Evolutionary conservation across 2,888 invertebrate genomes (phyloP), one percentile per base, ranked within the genome.

Genomic region (Lepidochitona cinerea): DNA sequence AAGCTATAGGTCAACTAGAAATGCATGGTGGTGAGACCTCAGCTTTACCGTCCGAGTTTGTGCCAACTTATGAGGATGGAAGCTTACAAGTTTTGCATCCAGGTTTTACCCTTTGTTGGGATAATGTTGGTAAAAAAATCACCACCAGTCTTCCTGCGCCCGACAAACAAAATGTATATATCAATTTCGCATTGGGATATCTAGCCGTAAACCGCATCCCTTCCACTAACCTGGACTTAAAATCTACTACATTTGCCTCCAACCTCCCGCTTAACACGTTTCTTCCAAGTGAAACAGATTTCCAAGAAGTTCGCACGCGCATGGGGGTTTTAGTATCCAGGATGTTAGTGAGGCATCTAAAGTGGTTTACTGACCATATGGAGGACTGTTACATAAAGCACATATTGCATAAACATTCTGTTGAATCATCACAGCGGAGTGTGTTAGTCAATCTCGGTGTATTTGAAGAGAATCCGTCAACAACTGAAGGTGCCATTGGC

Each of bases 391-490:
- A 36, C 7, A 54, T 52, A 12, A 41, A 69, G 14, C 75, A 77
- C 35, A 71, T 77, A 18, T 0, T 66, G 3, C 75, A 79, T 65
- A 66, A 75, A 12, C 53, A 78, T 37, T 35, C 74, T n/a, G 1
- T 64, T 7, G 59, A 75, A 37, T 65, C 75, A n/a, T 69, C 49
- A 14, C 33, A 69, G 26, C 70, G 29, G 35, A 73, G 72, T 35
- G 41, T 72, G 49, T 26, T 78, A 12, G 68, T 76, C 7, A 78
- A 75, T 68, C 68, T 74, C 7, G 76, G 74, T 3, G 75, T 76
- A 9, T 71, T 74, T n/a, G 52, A 76, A 2, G 74, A 77, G 68
- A 70, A 74, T 33, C n/a, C n/a, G n/a, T n/a, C n/a, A n/a, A 72
- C 77, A 0, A 76, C 75, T 0, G 70, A 74, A 52, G 74, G n/a